Base-by-base conservation (phyloP, 1,140 invertebrate genomes). In the Heterodera schachtii region DNA sequence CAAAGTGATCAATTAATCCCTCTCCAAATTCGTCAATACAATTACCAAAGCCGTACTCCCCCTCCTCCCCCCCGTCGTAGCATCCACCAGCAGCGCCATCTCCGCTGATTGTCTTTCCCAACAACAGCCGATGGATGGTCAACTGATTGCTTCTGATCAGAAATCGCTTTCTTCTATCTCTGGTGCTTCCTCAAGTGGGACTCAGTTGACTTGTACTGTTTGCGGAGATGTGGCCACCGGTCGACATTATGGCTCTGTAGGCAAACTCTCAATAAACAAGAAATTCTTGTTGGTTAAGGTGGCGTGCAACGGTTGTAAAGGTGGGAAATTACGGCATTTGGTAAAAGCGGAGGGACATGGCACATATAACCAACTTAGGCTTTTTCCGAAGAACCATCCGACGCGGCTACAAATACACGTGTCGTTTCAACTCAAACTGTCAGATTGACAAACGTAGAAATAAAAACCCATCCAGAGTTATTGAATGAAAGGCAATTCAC, bases 331-430 rank as follows among this genome's bases (percentile, higher is more conserved):
- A 52, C 52, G 52, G 9, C 52, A 52, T 44, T 31, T 44, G 41
- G 19, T 44, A 81, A 49, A 47, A 31, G 31, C 31, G 31, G 1
- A 31, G 31, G 31, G 31, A 31, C 31, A 31, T 31, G 31, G 31
- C 31, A 31, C 31, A 31, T 52, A 6, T 52, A 11, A 16, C 44
- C n/a, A 78, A 80, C 70, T n/a, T n/a, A 57, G 88, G 87, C 57
- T 97, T 97, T 91, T 97, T 97, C 90, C 91, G 96, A 47, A 91
- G 95, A 73, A 96, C 94, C 64, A 95, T 99, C 0, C 92, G 97
- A 69, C 98, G 98, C 90, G 96, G 96, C 90, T 96, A 98, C 90
- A 92, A 95, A 3, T 99, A 98, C 90, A 94, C 94, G 0, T 98
- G 97, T 93, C 93, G 96, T 91, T 97, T 97, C 91, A 95, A 93